Evolutionary conservation across 2,113 vertebrate species (phyloP), one percentile per base, ranked within the genome.

Genomic region (Taurulus bubalis): DNA sequence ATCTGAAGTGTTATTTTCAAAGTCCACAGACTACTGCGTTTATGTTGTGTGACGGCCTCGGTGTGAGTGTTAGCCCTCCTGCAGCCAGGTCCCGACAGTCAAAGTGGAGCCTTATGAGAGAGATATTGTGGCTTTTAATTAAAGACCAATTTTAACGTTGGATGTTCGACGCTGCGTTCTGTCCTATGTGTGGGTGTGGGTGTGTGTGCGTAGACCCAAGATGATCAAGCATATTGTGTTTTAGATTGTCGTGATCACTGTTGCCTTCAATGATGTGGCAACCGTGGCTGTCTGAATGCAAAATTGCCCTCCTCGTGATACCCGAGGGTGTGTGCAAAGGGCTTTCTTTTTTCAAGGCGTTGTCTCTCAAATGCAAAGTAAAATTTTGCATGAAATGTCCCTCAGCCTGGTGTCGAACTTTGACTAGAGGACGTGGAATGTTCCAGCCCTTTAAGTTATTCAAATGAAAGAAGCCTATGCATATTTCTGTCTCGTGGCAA

Each of bases 281-380:
- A 22, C 47, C 76, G 20, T 28, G 24, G 20, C 15, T 77, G 51
- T 79, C 18, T 71, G 34, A 56, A 53, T 68, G 36, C 70, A 59
- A 56, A 76, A 58, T 3, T 34, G 30, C 4, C 5, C 16, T 55
- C 18, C 0, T 16, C 20, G 59, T 83, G 16, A 45, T 6, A 45
- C 8, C 34, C 10, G 1, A 59, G 11, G 16, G 32, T 67, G 38
- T 67, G 62, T 63, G 67, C 16, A n/a, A 40, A 47, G 24, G 7
- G 16, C 32, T 1, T 59, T 59, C n/a, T 15, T 69, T 75, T 34
- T 81, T n/a, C 62, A 63, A 81, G 74, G 82, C 82, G 73, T 77
- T 86, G 82, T 79, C 84, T 86, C 51, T 38, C 20, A 72, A 75
- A 80, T 80, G 75, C 71, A 77, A 84, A 87, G 30, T 55, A 36